phyloP scores from a whole-genome alignment of 2,888 invertebrate genomes.

The Hypolimnas misippus region DNA sequence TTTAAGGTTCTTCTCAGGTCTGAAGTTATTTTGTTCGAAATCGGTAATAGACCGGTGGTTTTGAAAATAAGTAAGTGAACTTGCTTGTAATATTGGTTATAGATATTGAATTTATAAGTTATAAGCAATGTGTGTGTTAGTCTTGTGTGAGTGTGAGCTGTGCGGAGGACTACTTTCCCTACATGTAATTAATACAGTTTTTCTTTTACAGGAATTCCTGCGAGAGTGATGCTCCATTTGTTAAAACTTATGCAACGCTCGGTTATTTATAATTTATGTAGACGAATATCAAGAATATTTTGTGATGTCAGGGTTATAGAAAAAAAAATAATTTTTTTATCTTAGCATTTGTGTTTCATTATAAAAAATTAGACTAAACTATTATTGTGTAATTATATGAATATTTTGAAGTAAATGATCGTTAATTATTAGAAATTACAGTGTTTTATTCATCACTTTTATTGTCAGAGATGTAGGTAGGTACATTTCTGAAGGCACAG shows the following conservation, averaged over 20 bases:
- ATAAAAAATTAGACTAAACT: conserved; percentile 63
- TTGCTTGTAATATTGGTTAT: no score
- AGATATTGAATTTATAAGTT: no score
- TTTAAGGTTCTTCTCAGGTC: no score
- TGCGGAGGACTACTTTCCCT: background rate
- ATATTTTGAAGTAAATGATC: conserved; percentile 84
- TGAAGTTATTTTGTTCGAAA: no score
- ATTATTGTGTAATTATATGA: conserved; percentile 77
- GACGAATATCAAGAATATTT: conserved; percentile 75
- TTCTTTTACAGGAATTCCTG: conserved; percentile 88
- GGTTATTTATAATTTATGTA: conserved; percentile 92
- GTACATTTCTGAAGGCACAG: no score
- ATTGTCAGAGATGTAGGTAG: background rate
- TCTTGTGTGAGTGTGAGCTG: no score
- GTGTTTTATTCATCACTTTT: conserved; percentile 60
- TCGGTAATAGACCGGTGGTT: no score
- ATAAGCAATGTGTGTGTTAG: no score
- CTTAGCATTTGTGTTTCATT: conserved; percentile 76
- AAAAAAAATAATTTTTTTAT: conserved; percentile 64
- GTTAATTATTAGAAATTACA: conserved; percentile 79
- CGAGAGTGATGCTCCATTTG: conserved; percentile 94
- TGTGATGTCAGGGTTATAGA: conserved; percentile 72
- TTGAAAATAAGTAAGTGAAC: no score
- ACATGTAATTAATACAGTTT: background rate
- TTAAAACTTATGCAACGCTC: conserved; percentile 96